These are phyloP conservation scores for Thysanoteuthis rhombus DNA, from an alignment of 2,888 invertebrate species.

Conservation along the genomic window DNA sequence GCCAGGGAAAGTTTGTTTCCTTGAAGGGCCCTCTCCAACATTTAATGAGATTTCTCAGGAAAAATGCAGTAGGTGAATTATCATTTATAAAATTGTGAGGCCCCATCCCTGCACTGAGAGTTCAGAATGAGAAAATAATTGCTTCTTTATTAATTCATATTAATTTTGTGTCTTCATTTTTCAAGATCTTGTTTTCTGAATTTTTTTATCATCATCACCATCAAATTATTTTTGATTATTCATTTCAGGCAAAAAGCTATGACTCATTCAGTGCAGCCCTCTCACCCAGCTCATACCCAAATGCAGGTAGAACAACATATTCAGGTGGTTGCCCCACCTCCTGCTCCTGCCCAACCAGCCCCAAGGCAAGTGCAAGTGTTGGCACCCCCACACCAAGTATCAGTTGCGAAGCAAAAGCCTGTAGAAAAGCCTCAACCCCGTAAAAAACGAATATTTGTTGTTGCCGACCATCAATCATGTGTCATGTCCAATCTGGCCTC, in stretches of 20 bases:
- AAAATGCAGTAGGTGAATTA: too few relatives aligned
- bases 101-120: too few relatives aligned
- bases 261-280: not conserved
- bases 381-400: not conserved
- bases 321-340: not conserved
- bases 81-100: too few relatives aligned
- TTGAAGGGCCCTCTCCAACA: too few relatives aligned
- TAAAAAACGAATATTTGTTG: not conserved
- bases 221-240: too few relatives aligned
- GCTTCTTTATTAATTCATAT: too few relatives aligned
- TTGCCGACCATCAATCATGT: not conserved
- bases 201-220: too few relatives aligned
- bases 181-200: too few relatives aligned
- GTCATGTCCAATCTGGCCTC: not conserved
- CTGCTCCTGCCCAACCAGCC: not conserved
- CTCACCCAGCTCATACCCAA: not conserved
- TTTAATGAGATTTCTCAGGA: too few relatives aligned
- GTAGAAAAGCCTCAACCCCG: slow-evolving; percentile 1
- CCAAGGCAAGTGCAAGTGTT: not conserved
- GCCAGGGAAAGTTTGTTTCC: too few relatives aligned
- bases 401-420: not conserved
- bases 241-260: not conserved
- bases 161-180: too few relatives aligned
- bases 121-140: too few relatives aligned
- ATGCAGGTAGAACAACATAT: not conserved